Base-by-base conservation (phyloP, 2,113 vertebrate genomes). In the Anas platyrhynchos region DNA sequence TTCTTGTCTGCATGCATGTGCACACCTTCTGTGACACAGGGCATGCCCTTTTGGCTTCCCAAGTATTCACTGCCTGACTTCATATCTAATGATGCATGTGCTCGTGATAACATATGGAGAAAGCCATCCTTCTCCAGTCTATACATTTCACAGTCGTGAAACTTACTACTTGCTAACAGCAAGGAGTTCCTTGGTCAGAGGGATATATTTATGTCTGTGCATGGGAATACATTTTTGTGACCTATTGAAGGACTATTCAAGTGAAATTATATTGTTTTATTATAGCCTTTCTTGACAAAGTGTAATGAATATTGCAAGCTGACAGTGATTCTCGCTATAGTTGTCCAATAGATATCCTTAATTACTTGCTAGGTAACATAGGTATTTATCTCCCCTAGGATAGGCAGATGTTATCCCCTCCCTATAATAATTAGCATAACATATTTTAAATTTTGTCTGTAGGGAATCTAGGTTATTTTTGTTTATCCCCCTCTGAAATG, bases 81-180 rank as follows among this genome's bases (percentile, higher is more conserved):
- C 11, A 9, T 26, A 17, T 3, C 55, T 66, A 27, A 1, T 32
- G 71, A 27, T 0, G 1, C 2, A 11, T 48, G 36, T 38, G 22
- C 7, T 55, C 4, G 0, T 20, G 29, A 14, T 20, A 81, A 17
- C 1, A 52, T 16, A 3, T 6, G 44, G 38, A 56, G 38, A 52
- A 80, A 62, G 31, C 32, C n/a, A 25, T 48, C 7, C 44, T 86
- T 23, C 58, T 72, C 25, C 44, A 36, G 31, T 48, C 52, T 18
- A 26, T 7, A 3, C 56, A 34, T 14, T 8, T 86, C 56, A 34
- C 23, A 74, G 21, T 32, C 1, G 5, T 13, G 29, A 38, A 46
- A 72, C 8, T 36, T 63, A 18, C 0, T 81, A 26, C 11, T 50
- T 80, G 23, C 46, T n/a, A 36, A n/a, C 38, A 88, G 18, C 43